These are phyloP conservation scores for Sylvilagus bachmani DNA, from an alignment of 2,113 vertebrate species.

Conservation along the genomic window DNA sequence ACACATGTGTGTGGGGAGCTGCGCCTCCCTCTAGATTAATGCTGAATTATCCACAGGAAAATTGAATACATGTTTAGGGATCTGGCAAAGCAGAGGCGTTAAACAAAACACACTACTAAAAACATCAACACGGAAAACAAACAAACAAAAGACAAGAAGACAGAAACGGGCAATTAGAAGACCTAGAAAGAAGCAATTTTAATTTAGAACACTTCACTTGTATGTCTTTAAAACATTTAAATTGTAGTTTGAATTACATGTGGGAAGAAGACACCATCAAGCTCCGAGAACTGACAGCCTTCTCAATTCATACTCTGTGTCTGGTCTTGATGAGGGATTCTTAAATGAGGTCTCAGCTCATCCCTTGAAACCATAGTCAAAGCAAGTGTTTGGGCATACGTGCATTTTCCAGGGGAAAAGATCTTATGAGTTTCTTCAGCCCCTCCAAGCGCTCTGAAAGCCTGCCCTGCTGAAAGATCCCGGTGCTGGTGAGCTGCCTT, in stretches of 20 bases:
- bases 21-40: neutral
- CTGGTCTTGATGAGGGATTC: neutral
- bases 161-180: slow-evolving; percentile 22
- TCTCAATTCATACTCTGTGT: neutral
- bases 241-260: slow-evolving; percentile 22
- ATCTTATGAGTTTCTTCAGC: neutral
- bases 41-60: neutral
- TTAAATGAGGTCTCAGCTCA: neutral
- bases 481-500: neutral
- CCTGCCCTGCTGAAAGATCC: neutral
- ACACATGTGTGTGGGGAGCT: neutral
- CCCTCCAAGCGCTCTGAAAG: neutral
- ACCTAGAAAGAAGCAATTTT: slow-evolving; percentile 49
- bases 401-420: neutral
- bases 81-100: neutral
- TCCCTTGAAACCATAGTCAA: neutral
- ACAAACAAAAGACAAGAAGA: slow-evolving; percentile 20
- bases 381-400: neutral
- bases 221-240: slow-evolving; percentile 45
- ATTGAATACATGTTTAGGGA: neutral
- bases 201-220: slow-evolving; percentile 20
- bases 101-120: slow-evolving; percentile 31
- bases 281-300: neutral
- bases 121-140: slow-evolving; percentile 11
- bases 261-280: neutral